Evolutionary conservation across 2,113 vertebrate species (phyloP).

Genomic region (Acrocephalus arundinaceus): DNA sequence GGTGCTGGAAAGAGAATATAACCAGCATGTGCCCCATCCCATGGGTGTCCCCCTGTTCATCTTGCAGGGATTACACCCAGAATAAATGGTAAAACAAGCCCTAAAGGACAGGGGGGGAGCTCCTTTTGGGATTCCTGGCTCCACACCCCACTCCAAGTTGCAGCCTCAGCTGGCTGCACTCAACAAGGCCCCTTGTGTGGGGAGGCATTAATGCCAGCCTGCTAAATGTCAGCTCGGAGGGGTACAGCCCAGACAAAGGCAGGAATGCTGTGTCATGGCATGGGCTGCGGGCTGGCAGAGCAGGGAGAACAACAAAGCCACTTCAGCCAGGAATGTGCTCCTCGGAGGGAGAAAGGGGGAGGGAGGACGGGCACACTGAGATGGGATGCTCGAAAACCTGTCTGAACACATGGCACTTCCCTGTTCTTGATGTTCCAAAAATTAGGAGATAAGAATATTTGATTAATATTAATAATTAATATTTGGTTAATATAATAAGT

Average conservation of each 20-base stretch:
- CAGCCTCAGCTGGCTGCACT: background rate
- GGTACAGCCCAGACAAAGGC: background rate
- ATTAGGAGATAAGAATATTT: background rate
- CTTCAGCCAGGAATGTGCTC: background rate
- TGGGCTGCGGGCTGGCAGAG: background rate
- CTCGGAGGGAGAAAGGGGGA: background rate
- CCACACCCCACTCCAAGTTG: background rate
- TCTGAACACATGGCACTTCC: background rate
- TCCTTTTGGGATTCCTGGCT: background rate
- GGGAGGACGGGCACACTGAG: background rate
- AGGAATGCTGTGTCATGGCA: conserved; percentile 43
- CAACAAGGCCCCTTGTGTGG: background rate
- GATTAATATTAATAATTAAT: too few relatives aligned
- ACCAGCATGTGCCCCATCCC: background rate
- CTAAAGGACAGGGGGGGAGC: background rate
- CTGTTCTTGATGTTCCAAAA: background rate
- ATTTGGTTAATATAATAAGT: too few relatives aligned
- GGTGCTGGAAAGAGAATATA: background rate
- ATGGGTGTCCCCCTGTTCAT: too few relatives aligned
- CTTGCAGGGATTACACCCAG: background rate
- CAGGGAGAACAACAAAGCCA: background rate
- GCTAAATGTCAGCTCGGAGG: conserved; percentile 18
- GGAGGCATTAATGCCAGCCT: background rate
- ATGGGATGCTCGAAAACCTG: background rate
- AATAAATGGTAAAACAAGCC: background rate